Evolutionary conservation across 2,888 invertebrate species (phyloP).

Genomic region (Hirtodrosophila histrioides): DNA sequence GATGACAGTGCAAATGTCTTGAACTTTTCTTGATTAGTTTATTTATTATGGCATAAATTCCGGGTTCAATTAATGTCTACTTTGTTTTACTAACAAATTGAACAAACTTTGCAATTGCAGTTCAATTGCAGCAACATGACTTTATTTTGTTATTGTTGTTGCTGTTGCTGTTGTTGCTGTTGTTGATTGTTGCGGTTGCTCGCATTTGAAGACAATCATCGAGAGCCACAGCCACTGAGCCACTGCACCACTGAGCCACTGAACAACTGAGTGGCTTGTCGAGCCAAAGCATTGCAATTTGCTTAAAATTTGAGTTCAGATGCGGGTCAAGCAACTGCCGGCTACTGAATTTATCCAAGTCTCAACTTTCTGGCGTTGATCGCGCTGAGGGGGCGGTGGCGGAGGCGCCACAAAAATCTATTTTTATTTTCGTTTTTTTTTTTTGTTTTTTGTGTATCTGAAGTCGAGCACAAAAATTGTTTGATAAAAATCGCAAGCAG

Average conservation of each 20-base stretch:
- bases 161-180: conserved; percentile 20
- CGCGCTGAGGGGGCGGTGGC: conserved; percentile 2
- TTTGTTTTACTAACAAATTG: conserved; percentile 77
- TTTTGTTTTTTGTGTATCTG: conserved; percentile 38
- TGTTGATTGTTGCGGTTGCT: conserved; percentile 50
- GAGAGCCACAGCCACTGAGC: conserved; percentile 20
- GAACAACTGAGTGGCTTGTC: conserved; percentile 18
- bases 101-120: conserved; percentile 65
- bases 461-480: conserved; percentile 64
- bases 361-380: conserved; percentile 2
- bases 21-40: conserved; percentile 27
- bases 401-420: conserved; percentile 58
- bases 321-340: conserved; percentile 72
- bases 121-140: conserved; percentile 71
- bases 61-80: conserved; percentile 70
- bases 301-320: conserved; percentile 77
- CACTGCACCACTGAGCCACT: conserved; percentile 16
- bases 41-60: conserved; percentile 57
- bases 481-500: conserved; percentile 72
- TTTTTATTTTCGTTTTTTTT: conserved; percentile 37
- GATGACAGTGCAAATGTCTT: neutral
- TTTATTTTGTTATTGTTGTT: conserved; percentile 52
- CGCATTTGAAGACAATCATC: conserved; percentile 74
- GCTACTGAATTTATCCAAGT: conserved; percentile 73
- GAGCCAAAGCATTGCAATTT: conserved; percentile 68